phyloP scores from a whole-genome alignment of 92 coral and sea anemone genomes.

The Heteractis magnifica region DNA sequence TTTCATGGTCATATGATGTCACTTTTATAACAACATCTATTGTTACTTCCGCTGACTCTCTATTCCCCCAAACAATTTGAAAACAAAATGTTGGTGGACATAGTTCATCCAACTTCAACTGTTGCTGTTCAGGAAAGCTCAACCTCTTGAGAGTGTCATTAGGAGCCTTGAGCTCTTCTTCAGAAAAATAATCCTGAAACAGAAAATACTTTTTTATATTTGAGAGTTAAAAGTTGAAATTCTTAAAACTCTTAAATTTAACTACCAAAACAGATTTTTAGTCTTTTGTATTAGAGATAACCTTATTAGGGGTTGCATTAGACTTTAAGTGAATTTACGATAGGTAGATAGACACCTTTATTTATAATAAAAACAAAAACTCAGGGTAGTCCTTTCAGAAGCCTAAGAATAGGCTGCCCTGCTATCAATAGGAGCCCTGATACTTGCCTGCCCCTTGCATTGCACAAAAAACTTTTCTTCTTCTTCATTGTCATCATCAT shows the following conservation, averaged over 20 bases:
- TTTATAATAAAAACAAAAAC: too few relatives aligned
- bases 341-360: too few relatives aligned
- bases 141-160: background rate
- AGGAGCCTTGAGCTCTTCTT: background rate
- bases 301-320: too few relatives aligned
- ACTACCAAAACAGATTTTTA: too few relatives aligned
- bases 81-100: background rate
- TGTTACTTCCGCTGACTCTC: background rate
- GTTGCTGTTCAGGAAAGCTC: background rate
- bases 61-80: background rate
- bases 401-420: too few relatives aligned
- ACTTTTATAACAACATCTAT: background rate
- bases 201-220: background rate
- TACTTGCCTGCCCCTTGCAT: background rate
- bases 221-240: too few relatives aligned
- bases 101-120: background rate
- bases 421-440: too few relatives aligned
- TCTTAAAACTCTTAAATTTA: too few relatives aligned
- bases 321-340: too few relatives aligned
- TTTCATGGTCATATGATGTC: background rate
- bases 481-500: background rate
- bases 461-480: background rate
- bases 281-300: too few relatives aligned
- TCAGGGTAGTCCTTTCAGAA: too few relatives aligned
- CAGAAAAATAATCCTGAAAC: background rate